phyloP scores from a whole-genome alignment of 1,140 invertebrate genomes.

The Rhopalosiphum padi region DNA sequence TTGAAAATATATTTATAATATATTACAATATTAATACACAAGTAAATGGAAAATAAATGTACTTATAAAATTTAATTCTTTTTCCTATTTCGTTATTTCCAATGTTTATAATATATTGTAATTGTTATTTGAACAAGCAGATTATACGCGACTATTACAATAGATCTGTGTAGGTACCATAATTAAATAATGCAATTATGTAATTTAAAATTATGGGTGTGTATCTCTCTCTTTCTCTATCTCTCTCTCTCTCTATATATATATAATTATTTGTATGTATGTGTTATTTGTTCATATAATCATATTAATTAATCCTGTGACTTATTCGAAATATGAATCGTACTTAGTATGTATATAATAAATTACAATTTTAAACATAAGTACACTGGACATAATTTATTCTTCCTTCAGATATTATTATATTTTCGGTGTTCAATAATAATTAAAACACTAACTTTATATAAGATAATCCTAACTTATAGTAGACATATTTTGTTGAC shows the following conservation, averaged over 20 bases:
- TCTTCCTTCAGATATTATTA: not conserved
- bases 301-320: not conserved
- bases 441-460: not conserved
- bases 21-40: not conserved
- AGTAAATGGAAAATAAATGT: not conserved
- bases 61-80: not conserved
- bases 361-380: not conserved
- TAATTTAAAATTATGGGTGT: not conserved
- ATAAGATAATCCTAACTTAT: not conserved
- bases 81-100: not conserved
- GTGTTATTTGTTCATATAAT: not conserved
- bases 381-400: too few relatives aligned
- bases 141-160: not conserved
- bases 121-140: not conserved
- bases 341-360: not conserved
- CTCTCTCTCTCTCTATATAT: too few relatives aligned
- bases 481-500: slow-evolving; percentile 26
- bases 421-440: not conserved
- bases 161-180: not conserved
- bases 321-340: not conserved
- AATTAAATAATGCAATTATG: slow-evolving; percentile 27
- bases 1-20: not conserved
- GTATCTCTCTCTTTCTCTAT: not conserved
- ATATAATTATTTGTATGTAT: not conserved
- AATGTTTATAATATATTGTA: not conserved